Base-by-base conservation (phyloP, 2,797 vertebrate genomes). In the Poeciliopsis infans region DNA sequence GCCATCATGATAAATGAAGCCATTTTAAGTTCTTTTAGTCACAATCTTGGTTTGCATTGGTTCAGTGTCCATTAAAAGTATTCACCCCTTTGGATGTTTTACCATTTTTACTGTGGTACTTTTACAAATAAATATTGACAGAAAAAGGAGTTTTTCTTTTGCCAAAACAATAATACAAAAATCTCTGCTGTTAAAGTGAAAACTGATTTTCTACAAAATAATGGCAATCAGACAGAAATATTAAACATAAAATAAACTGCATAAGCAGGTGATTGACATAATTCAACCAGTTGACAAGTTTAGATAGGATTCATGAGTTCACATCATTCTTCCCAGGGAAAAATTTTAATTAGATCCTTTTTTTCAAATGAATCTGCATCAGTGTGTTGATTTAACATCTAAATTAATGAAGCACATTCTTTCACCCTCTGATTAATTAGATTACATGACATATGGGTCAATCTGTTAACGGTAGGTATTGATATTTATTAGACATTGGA, bases 401-500 rank as follows among this genome's bases (percentile, higher is more conserved):
- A 43, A n/a, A 66, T 39, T 43, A 70, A 45, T 45, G 41, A 45
- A 28, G 23, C 41, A 70, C 15, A 70, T n/a, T 13, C 41, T 45
- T 70, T 70, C 41, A 46, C 68, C n/a, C 28, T 46, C 31, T 59
- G 7, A 45, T 61, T 43, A 31, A 31, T n/a, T 25, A 57, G 12
- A 20, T 61, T 2, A 25, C 8, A 59, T 4, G 1, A 18, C 31
- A 10, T 11, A 3, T 68, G 45, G 31, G 13, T 41, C 5, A 57
- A 68, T 74, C 70, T 45, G 7, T 61, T 39, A 45, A 64, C 0
- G 7, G 36, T 64, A 18, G 18, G 31, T 39, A 71, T 45, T 77
- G 46, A 64, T 51, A 64, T 83, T 79, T 70, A 74, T 57, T 36
- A 73, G 70, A 75, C 51, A 81, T 39, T 49, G 25, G 23, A 61